Evolutionary conservation across 2,888 invertebrate genomes (phyloP), one percentile per base, ranked within the genome.

Genomic region (Dolomedes plantarius): DNA sequence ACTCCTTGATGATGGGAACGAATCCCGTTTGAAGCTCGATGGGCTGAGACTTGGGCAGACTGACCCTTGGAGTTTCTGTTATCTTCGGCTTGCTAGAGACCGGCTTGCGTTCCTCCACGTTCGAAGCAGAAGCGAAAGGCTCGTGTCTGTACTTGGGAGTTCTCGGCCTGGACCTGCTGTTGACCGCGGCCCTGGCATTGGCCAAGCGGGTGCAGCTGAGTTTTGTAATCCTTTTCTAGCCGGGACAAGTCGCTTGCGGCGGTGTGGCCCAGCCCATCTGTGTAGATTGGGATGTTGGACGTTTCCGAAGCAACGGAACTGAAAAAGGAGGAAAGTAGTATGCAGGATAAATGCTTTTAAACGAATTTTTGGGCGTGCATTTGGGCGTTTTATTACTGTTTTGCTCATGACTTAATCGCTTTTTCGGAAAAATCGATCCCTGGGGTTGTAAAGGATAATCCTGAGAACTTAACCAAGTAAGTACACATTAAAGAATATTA

Each of bases 1-100:
- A 0, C 31, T 78, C 75, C 11, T 75, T 72, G 56, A 85, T 39
- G 1, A 85, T 85, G 0, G 83, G 83, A 2, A 77, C 77, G 41
- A 85, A 85, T 77, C 83, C 83, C 6, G 77, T 85, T 1, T 85
- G 83, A 3, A 85, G 19, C n/a, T 77, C 56, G 0, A 77, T 32
- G 1, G 50, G 71, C 16, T 85, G 36, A 32, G 80, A 50, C 19
- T 46, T 46, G 56, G 72, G 9, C 9, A 7, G 16, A 1, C 11
- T 32, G 16, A 36, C 11, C 13, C 36, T 31, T 32, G 67, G 67
- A n/a, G 19, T 13, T 1, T 65, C 65, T 32, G 67, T 31, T 31
- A 23, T n/a, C 23, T 19, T 0, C 23, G 23, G 56, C 2, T 9
- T 36, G 11, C 13, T 41, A 1, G 13, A 11, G 13, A 41, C 27